Evolutionary conservation across 2,797 vertebrate genomes (phyloP), one percentile per base, ranked within the genome.

Genomic region (Delichon dasypus): DNA sequence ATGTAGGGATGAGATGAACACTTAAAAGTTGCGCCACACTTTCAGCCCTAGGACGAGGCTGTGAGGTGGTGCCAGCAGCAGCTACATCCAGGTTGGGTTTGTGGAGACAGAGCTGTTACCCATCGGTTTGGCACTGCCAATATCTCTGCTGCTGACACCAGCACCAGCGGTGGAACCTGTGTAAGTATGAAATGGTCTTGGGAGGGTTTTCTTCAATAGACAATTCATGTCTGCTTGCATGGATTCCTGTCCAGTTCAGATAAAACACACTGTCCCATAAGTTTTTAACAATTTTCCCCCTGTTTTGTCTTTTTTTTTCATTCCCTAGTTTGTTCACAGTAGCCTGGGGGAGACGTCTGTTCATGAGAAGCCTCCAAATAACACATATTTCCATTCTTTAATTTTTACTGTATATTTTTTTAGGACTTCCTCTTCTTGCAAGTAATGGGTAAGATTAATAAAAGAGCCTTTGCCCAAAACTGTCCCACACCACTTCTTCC

Each of bases 1-100:
- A 6, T 2, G 11, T 0, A 2, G 15, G 79, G 30, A 27, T 4
- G 32, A 74, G 79, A 34, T 2, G 32, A 85, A 21, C 13, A 0
- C 0, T 29, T 1, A 53, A 17, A 3, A 16, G 2, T 1, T 15
- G 22, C 16, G 47, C 54, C 75, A 66, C 26, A 13, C 8, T 6
- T 25, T 54, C 74, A 79, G 34, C 36, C 53, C 57, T 8, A 16
- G 82, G 47, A 71, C 29, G 48, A 51, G 76, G 38, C 23, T 57
- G 20, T 0, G 3, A 64, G 20, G 29, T 9, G 79, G 22, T 29
- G 51, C 34, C 15, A 30, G 61, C 47, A 76, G 62, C 21, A 36
- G 58, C 57, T 16, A 2, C n/a, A 3, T 11, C 36, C 6, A 11
- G 26, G 23, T 1, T 1, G 61, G n/a, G 18, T 32, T 60, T 73